Percentiles rank a stretch among this genome's conserved stretches.
phyloP scores from a whole-genome alignment of 2,888 invertebrate species.

The Dyspetes luteomarginatus region DNA sequence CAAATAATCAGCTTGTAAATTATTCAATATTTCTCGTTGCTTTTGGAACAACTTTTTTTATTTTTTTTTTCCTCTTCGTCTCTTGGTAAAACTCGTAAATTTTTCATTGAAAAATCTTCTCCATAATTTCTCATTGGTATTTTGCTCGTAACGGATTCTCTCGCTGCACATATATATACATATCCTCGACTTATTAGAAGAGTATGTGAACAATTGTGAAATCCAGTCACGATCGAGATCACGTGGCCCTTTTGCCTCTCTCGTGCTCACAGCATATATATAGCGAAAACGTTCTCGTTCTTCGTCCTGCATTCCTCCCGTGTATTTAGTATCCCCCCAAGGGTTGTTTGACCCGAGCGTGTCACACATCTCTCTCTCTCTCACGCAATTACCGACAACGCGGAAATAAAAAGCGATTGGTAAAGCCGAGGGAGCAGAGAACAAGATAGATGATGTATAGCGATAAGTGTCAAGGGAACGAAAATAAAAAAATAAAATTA shows the following conservation, averaged over 20 bases:
- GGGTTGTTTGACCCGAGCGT: constrained; percentile 30
- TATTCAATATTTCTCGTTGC: too few relatives aligned
- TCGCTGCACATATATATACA: constrained; percentile 16
- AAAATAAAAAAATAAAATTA: too few relatives aligned
- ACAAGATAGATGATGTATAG: constrained; percentile 7
- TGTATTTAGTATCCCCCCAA: constrained; percentile 31
- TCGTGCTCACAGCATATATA: not conserved
- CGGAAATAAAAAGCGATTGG: constrained; percentile 51
- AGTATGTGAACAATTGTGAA: constrained; percentile 35
- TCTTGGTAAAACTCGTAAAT: not conserved
- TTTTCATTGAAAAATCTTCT: not conserved
- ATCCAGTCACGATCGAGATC: constrained; percentile 54
- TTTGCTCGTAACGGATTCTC: not conserved
- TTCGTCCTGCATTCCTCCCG: constrained; percentile 35
- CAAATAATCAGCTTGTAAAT: too few relatives aligned
- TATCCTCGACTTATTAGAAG: constrained; percentile 39
- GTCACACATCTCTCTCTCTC: constrained; percentile 19
- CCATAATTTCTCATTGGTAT: constrained; percentile 26
- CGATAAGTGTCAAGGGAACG: too few relatives aligned
- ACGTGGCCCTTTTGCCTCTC: constrained; percentile 5
- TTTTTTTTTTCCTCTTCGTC: not conserved
- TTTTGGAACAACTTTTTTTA: too few relatives aligned
- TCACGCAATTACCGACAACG: constrained; percentile 48
- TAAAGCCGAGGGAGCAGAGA: constrained; percentile 17
- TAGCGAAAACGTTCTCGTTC: constrained; percentile 27